Conservation (phyloP, 2,888 invertebrate species). For the Eubasilissa splendida region DNA sequence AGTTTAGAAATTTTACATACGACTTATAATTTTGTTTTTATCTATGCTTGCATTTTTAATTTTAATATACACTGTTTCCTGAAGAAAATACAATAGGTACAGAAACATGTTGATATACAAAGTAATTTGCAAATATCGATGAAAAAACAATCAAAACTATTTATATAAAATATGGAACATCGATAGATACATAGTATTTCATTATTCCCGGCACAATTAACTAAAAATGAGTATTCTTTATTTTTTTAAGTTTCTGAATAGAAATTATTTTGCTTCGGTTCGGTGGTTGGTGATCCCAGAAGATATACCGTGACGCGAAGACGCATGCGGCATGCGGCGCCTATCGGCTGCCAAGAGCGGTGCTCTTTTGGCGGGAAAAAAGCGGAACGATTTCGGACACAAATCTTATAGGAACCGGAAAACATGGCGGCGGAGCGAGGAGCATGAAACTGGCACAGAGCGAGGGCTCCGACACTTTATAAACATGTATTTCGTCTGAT, state of each 20-base stretch:
- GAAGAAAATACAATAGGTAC: too few species aligned
- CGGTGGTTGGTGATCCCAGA: not conserved
- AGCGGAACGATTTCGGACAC: conserved; percentile 22
- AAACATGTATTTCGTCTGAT: not conserved
- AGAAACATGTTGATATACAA: too few species aligned
- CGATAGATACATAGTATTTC: too few species aligned
- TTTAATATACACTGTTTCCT: too few species aligned
- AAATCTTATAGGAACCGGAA: conserved; percentile 38
- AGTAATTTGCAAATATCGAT: too few species aligned
- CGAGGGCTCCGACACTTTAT: conserved; percentile 8
- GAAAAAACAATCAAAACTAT: too few species aligned
- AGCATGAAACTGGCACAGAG: conserved; percentile 4
- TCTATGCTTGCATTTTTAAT: too few species aligned
- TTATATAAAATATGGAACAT: too few species aligned
- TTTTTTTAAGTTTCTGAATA: not conserved
- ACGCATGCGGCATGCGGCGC: conserved; percentile 28
- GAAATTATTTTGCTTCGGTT: not conserved
- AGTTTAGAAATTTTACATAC: too few species aligned
- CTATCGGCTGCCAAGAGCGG: conserved; percentile 33
- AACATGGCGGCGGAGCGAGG: conserved; percentile 24
- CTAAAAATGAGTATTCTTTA: not conserved
- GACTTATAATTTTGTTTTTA: too few species aligned
- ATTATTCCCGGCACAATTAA: too few species aligned
- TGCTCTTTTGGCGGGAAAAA: conserved; percentile 23
- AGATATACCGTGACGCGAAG: conserved; percentile 5